These are phyloP conservation scores for Gymnothorax reevesii DNA, from an alignment of 2,797 vertebrate species.

Conservation along the genomic window DNA sequence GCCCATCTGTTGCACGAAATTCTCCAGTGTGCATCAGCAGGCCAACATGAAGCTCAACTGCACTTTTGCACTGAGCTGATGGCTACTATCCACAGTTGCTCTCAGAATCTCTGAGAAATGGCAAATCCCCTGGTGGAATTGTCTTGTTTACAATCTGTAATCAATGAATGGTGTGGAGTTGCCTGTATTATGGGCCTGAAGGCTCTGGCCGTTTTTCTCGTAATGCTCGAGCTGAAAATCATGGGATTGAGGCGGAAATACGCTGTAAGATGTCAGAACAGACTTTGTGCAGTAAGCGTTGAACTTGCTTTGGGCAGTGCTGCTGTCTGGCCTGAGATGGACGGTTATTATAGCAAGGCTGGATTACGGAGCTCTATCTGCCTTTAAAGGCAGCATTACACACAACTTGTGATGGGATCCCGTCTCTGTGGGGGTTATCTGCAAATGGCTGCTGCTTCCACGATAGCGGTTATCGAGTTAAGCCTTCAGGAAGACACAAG, in stretches of 20 bases:
- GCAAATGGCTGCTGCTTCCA: conserved; percentile 63
- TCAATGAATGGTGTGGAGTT: conserved; percentile 45
- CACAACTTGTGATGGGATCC: conserved; percentile 63
- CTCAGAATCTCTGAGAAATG: conserved; percentile 35
- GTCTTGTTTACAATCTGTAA: conserved; percentile 50
- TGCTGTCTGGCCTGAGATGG: conserved; percentile 56
- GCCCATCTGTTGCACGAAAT: not conserved
- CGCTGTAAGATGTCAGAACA: conserved; percentile 46
- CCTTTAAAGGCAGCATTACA: conserved; percentile 63
- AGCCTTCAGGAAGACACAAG: conserved; percentile 59
- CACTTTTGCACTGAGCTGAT: not conserved
- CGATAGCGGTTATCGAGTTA: conserved; percentile 69
- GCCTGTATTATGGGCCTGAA: conserved; percentile 44
- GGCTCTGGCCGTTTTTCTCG: conserved; percentile 18
- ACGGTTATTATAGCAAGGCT: conserved; percentile 65
- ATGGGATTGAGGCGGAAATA: conserved; percentile 44
- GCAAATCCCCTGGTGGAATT: conserved; percentile 36
- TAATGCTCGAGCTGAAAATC: conserved; percentile 38
- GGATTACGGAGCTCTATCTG: conserved; percentile 70
- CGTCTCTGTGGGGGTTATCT: conserved; percentile 67
- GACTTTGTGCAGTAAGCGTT: conserved; percentile 48
- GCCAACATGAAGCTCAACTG: not conserved
- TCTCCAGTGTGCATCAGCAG: not conserved
- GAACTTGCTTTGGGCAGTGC: conserved; percentile 57
- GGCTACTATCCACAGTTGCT: not conserved